These are phyloP conservation scores for Meles meles DNA, from an alignment of 2,113 vertebrate genomes.

Conservation along the genomic window DNA sequence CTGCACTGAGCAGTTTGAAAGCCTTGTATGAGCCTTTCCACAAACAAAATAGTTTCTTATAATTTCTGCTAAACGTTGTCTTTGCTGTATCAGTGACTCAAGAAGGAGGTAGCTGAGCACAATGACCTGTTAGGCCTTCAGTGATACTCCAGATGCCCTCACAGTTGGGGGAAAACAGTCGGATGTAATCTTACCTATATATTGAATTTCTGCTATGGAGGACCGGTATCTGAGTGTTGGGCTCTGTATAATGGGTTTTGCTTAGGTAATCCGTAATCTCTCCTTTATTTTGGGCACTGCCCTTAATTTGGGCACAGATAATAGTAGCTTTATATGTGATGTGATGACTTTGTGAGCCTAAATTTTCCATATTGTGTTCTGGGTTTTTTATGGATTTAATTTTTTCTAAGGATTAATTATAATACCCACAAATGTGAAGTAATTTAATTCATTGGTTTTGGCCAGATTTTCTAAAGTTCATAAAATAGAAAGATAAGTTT, in stretches of 20 bases:
- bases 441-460: neutral
- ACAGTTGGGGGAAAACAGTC: fast-evolving
- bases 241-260: neutral
- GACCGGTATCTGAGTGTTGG: neutral
- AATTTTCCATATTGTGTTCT: neutral
- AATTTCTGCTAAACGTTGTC: neutral
- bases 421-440: neutral
- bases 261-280: neutral
- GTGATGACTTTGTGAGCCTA: neutral
- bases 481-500: neutral
- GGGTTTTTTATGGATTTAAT: neutral
- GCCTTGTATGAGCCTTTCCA: neutral
- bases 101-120: neutral
- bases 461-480: neutral
- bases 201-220: neutral
- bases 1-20: neutral
- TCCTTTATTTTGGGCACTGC: neutral
- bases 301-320: neutral
- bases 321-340: neutral
- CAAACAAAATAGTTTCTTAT: neutral
- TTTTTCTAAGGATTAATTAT: neutral
- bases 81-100: neutral
- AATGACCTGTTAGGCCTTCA: neutral
- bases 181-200: fast-evolving
- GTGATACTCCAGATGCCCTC: neutral